phyloP scores from a whole-genome alignment of 2,113 vertebrate genomes.

The Mola mola region DNA sequence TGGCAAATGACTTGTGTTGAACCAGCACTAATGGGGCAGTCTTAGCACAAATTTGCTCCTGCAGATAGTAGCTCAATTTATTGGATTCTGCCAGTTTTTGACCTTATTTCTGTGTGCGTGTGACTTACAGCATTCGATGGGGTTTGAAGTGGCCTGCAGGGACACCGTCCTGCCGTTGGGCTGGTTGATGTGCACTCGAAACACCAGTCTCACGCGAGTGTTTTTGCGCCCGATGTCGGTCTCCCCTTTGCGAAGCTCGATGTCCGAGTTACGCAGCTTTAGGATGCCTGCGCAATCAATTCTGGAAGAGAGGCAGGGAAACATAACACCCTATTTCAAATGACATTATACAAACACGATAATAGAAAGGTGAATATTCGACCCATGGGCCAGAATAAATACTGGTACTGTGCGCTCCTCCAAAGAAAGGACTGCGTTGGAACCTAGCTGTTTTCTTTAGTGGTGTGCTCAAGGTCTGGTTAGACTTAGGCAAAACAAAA shows the following conservation, averaged over 20 bases:
- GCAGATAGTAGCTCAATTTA: conserved; percentile 42
- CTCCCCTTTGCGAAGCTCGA: conserved; percentile 95
- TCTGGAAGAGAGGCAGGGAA: conserved; percentile 69
- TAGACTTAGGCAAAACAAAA: too few relatives aligned
- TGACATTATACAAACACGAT: background rate
- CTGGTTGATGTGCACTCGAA: conserved; percentile 93
- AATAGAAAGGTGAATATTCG: background rate
- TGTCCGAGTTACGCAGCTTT: conserved; percentile 95
- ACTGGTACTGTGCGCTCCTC: background rate
- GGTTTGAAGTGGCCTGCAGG: conserved; percentile 91
- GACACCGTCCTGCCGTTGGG: conserved; percentile 89
- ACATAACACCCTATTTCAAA: background rate
- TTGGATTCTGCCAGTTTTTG: conserved; percentile 42
- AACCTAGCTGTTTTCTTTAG: too few relatives aligned
- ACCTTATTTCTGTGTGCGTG: background rate
- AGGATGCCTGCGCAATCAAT: conserved; percentile 96
- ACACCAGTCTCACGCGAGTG: conserved; percentile 91
- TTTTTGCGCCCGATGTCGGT: conserved; percentile 96
- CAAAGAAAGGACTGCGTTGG: background rate
- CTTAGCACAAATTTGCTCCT: conserved; percentile 61
- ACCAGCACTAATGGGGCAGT: conserved; percentile 57
- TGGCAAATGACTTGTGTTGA: conserved; percentile 61
- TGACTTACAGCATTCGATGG: conserved; percentile 96
- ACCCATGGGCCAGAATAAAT: background rate
- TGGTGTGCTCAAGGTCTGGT: too few relatives aligned